Evolutionary conservation across 2,797 vertebrate species (phyloP).

Genomic region (Enteromius treurensis): DNA sequence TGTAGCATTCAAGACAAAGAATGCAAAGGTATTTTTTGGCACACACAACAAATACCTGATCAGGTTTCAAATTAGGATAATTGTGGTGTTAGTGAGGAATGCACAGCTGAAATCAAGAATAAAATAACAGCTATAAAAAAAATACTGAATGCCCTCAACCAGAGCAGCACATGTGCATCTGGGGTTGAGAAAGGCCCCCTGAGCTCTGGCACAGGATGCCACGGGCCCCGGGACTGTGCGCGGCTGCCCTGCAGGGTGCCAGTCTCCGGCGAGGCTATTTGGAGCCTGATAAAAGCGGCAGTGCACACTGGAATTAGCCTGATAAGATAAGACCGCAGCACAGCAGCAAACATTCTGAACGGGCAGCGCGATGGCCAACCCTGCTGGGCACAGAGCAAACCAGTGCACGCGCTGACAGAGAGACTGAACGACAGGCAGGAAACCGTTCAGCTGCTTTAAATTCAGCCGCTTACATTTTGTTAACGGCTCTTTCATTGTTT

Average conservation of each 20-base stretch:
- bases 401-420: neutral
- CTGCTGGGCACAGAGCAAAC: slow-evolving; percentile 43
- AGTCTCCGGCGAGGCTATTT: slow-evolving; percentile 61
- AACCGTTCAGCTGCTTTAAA: neutral
- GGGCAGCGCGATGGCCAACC: slow-evolving; percentile 57
- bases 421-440: slow-evolving; percentile 1
- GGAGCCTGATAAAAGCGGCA: slow-evolving; percentile 68
- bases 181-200: slow-evolving; percentile 42
- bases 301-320: slow-evolving; percentile 64
- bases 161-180: slow-evolving; percentile 29
- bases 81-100: slow-evolving; percentile 18
- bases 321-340: slow-evolving; percentile 70
- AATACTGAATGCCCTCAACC: neutral
- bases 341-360: slow-evolving; percentile 64
- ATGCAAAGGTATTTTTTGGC: slow-evolving; percentile 15
- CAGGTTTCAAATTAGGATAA: slow-evolving; percentile 18
- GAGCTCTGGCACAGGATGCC: slow-evolving; percentile 47
- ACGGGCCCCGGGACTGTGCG: slow-evolving; percentile 47
- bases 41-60: slow-evolving; percentile 16
- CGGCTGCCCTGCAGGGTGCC: slow-evolving; percentile 59
- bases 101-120: slow-evolving; percentile 15
- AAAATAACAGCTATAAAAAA: neutral
- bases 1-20: slow-evolving; percentile 5
- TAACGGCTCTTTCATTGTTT: neutral
- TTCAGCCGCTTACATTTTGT: neutral